phyloP scores from a whole-genome alignment of 2,797 vertebrate genomes.

The Cercopithecus diana region DNA sequence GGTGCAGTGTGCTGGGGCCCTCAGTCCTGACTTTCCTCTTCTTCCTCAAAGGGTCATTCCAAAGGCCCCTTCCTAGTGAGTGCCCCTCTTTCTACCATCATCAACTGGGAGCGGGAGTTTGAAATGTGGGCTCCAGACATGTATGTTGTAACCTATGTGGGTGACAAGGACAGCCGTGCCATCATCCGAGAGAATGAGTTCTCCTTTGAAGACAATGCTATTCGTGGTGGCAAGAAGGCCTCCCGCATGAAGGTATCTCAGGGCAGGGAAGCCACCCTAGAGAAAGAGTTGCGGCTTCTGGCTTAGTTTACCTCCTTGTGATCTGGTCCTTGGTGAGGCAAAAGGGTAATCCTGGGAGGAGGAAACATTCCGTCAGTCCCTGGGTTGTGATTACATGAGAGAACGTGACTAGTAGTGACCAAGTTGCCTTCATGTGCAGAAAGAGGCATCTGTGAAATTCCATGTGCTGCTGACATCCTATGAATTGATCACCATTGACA shows the following conservation, averaged over 20 bases:
- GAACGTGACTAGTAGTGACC: not conserved
- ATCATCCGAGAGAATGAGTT: constrained; percentile 99
- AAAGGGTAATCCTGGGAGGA: not conserved
- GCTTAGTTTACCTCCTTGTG: not conserved
- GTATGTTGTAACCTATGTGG: constrained; percentile 98
- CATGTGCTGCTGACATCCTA: constrained; percentile 97
- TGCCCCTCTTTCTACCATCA: constrained; percentile 97
- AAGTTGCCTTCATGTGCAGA: constrained; percentile 84
- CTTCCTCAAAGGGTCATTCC: constrained; percentile 92
- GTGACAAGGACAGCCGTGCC: constrained; percentile 98
- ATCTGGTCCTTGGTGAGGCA: not conserved
- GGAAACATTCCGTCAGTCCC: not conserved
- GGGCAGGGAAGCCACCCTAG: not conserved
- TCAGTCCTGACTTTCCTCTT: not conserved
- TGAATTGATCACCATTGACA: constrained; percentile 97
- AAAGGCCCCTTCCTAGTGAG: constrained; percentile 99
- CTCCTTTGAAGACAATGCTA: constrained; percentile 97
- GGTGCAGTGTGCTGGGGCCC: not conserved
- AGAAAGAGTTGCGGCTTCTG: not conserved
- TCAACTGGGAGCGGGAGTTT: constrained; percentile 99
- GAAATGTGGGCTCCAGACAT: constrained; percentile 99
- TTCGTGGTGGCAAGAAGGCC: constrained; percentile 97
- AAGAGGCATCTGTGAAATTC: constrained; percentile 97
- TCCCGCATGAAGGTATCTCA: constrained; percentile 96
- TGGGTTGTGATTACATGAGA: not conserved